A percentile compares a stretch with the other conserved stretches of the same genome.
Conservation (phyloP, 1,140 invertebrate species). For the Oryctes rhinoceros region DNA sequence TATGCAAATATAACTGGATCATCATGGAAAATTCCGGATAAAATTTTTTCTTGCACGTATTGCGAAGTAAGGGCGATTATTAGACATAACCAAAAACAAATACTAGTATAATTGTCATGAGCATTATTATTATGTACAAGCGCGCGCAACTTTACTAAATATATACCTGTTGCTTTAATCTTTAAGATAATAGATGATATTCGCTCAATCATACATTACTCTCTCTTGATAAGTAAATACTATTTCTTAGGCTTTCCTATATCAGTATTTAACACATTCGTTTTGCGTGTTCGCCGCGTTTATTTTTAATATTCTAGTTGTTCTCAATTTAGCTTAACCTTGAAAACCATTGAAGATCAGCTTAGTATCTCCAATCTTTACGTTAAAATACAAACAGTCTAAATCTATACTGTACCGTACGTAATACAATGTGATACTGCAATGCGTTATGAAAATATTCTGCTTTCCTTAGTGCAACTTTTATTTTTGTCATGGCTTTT, state of each 20-base stretch:
- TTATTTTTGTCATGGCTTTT: not conserved
- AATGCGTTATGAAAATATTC: not conserved
- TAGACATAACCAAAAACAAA: no score
- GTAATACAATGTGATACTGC: conserved; percentile 11
- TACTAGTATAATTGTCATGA: no score
- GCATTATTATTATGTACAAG: no score
- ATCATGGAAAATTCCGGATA: no score
- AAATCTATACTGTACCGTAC: not conserved
- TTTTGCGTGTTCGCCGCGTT: not conserved
- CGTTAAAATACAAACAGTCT: not conserved
- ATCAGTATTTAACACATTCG: not conserved
- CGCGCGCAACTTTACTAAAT: no score
- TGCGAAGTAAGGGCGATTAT: no score
- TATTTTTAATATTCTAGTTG: conserved; percentile 31
- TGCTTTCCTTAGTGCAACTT: not conserved
- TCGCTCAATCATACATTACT: no score
- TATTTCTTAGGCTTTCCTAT: not conserved
- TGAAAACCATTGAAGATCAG: conserved; percentile 24
- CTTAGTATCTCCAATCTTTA: conserved; percentile 5
- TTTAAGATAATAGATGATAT: no score
- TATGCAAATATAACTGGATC: no score
- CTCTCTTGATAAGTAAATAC: no score
- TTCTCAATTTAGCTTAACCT: conserved; percentile 28
- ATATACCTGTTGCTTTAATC: no score
- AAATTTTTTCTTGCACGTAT: no score